These are phyloP conservation scores for Chelonoidis abingdonii DNA, from an alignment of 2,113 vertebrate genomes.

Conservation along the genomic window DNA sequence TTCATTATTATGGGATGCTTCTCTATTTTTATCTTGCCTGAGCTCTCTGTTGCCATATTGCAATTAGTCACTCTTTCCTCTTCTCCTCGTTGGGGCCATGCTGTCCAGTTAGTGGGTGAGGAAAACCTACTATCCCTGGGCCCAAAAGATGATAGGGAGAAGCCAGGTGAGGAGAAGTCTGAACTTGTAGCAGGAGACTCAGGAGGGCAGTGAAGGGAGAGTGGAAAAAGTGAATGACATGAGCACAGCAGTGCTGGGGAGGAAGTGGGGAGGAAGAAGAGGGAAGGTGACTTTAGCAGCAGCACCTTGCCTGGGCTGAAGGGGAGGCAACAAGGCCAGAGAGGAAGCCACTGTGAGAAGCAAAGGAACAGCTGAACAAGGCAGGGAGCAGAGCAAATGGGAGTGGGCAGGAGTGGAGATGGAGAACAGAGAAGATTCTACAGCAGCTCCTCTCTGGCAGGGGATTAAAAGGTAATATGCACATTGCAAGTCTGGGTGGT, in stretches of 20 bases:
- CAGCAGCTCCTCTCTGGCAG: neutral
- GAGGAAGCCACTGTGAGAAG: neutral
- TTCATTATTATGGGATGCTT: neutral
- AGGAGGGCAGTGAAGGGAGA: no score
- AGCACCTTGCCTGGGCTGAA: neutral
- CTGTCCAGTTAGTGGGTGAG: neutral
- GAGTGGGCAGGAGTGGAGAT: neutral
- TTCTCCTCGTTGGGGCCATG: no score
- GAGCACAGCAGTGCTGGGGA: no score
- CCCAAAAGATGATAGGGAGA: neutral
- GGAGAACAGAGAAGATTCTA: neutral
- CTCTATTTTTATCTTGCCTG: neutral
- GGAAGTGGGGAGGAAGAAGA: neutral
- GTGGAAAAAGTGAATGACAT: no score
- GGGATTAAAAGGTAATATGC: neutral
- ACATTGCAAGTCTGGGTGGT: neutral
- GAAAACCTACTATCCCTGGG: neutral
- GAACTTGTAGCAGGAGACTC: no score
- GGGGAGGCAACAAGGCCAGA: neutral
- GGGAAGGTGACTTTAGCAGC: neutral
- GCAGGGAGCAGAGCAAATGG: neutral
- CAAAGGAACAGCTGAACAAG: neutral
- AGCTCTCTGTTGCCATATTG: neutral
- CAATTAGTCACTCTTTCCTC: neutral
- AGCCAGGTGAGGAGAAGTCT: no score